Base-by-base conservation (phyloP, 2,113 vertebrate genomes). In the Chinchilla lanigera region DNA sequence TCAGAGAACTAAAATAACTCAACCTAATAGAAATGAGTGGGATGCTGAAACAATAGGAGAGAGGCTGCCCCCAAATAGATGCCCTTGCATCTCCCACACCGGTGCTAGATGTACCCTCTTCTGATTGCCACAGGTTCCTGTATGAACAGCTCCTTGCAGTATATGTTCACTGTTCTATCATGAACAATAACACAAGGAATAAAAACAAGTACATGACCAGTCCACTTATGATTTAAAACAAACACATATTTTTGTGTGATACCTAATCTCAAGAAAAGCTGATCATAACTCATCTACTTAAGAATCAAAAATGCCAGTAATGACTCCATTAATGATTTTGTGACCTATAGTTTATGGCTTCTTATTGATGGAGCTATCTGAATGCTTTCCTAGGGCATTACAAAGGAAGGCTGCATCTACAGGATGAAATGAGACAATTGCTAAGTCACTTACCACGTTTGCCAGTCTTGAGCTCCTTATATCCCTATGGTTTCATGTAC, bases 401-500 rank as follows among this genome's bases (percentile, higher is more conserved):
- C 22, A 86, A 82, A 92, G 77, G 75, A 86, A 88, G 50, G 35
- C 50, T 81, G 5, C 7, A 77, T 52, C 16, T 67, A 69, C 12
- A n/a, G 19, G 13, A 75, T 81, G 85, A 94, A 95, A 92, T 81
- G 30, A 94, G 38, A 58, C n/a, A 80, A 61, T 6, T 87, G 8
- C 5, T 61, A 96, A 50, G 16, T 67, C 14, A 83, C 28, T 60
- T 96, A 38, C 73, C 44, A 75, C 11, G 26, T 47, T 47, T 44
- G 4, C 5, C 38, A 75, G 7, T 30, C 24, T 24, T 28, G 41
- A 77, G 13, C 26, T 77, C 73, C 26, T 47, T 77, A 75, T 44
- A 41, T 77, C 73, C 73, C 24, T 47, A 7, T 26, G 41, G 41
- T 47, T 44, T 12, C 71, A 44, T 26, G 11, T 41, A 28, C 24